These are phyloP conservation scores for Ormyrus labotus DNA, from an alignment of 2,888 invertebrate genomes.

Conservation along the genomic window DNA sequence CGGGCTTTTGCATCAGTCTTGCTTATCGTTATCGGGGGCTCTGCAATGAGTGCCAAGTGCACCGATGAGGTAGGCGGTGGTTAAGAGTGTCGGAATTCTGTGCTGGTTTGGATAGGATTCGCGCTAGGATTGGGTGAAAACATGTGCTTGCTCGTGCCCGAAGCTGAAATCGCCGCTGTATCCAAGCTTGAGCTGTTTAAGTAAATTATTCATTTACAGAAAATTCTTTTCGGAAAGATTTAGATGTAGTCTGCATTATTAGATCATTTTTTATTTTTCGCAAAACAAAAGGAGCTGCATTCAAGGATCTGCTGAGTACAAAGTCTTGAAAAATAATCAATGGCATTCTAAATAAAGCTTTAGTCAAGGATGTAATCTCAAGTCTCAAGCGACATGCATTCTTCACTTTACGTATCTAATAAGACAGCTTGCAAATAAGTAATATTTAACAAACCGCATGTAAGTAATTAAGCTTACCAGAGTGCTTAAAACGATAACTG, in stretches of 20 bases:
- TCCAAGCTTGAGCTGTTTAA: no score
- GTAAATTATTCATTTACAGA: not conserved
- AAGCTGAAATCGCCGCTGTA: no score
- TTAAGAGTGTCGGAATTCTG: no score
- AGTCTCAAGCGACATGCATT: not conserved
- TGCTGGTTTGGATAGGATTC: no score
- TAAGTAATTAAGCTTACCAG: not conserved
- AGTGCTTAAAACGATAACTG: slow-evolving; percentile 16
- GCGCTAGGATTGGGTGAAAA: no score
- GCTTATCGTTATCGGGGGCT: no score
- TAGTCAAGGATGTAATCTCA: slow-evolving; percentile 26
- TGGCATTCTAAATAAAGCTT: slow-evolving; percentile 43
- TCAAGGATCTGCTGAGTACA: not conserved
- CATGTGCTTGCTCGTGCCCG: no score
- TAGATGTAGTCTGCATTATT: no score
- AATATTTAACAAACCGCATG: not conserved
- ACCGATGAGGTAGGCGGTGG: no score
- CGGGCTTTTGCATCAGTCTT: no score
- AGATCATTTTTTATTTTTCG: not conserved
- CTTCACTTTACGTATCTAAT: not conserved
- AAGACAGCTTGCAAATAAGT: not conserved
- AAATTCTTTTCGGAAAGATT: not conserved
- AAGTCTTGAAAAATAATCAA: slow-evolving; percentile 24
- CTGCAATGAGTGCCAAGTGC: no score
- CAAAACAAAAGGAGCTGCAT: not conserved